Conservation (phyloP, 2,888 invertebrate genomes). For the Drosophila subsilvestris region DNA sequence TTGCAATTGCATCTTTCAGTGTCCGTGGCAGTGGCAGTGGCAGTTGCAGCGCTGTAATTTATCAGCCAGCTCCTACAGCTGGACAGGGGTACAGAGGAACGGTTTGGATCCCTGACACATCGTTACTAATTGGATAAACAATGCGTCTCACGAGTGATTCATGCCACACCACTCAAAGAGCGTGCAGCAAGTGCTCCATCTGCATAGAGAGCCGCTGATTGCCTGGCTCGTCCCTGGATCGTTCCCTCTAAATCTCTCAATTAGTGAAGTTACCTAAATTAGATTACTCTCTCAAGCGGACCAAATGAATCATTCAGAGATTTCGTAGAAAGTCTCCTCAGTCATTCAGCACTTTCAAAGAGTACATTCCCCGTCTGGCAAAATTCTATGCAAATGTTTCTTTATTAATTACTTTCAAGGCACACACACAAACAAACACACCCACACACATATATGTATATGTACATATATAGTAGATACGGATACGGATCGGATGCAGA, state of each 20-base stretch:
- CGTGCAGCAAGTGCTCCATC: constrained; percentile 6
- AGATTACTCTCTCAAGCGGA: neutral
- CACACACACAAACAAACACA: constrained; percentile 20
- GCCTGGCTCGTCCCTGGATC: neutral
- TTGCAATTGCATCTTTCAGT: constrained; percentile 22
- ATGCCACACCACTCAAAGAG: constrained; percentile 39
- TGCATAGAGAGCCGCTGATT: constrained; percentile 2
- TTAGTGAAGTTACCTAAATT: constrained; percentile 25
- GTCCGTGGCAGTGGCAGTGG: constrained; percentile 15
- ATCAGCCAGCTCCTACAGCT: constrained; percentile 33
- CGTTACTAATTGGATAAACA: constrained; percentile 71
- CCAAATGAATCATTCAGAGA: neutral
- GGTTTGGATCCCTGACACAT: constrained; percentile 73
- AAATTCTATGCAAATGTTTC: constrained; percentile 62
- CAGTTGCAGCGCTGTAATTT: constrained; percentile 28
- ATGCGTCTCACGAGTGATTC: constrained; percentile 57
- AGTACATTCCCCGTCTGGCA: constrained; percentile 51
- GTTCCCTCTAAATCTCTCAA: constrained; percentile 39
- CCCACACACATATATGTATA: constrained; percentile 1
- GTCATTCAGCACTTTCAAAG: neutral
- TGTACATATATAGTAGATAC: neutral
- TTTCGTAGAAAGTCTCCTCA: too few species aligned
- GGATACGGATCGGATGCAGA: neutral
- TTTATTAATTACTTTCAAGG: constrained; percentile 51
- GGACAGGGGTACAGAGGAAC: constrained; percentile 27